Percentiles rank a stretch among this genome's conserved stretches.
Evolutionary conservation across 1,140 invertebrate genomes (phyloP).

Genomic region (Penaeus indicus): DNA sequence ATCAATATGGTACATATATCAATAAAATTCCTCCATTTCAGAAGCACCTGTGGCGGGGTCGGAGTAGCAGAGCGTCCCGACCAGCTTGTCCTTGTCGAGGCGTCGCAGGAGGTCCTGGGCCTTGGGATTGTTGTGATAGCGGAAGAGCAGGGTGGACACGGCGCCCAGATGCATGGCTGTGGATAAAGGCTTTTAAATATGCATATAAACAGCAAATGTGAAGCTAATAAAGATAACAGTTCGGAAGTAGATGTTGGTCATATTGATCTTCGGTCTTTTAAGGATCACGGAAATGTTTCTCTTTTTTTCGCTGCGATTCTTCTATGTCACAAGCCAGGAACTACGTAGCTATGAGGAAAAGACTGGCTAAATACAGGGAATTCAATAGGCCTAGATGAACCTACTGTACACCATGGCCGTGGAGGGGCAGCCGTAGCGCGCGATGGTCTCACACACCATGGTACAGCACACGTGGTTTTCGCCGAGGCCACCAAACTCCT

Average conservation of each 20-base stretch:
- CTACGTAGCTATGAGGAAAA: not conserved
- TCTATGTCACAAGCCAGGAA: too few species aligned
- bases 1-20: not conserved
- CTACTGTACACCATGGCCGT: constrained; percentile 62
- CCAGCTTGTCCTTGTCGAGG: constrained; percentile 42
- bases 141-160: constrained; percentile 24
- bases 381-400: not conserved
- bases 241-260: too few species aligned
- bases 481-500: constrained; percentile 55
- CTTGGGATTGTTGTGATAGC: constrained; percentile 12
- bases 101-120: constrained; percentile 14
- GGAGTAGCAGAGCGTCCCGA: constrained; percentile 41
- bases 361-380: not conserved
- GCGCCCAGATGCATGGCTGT: constrained; percentile 54
- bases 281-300: not conserved
- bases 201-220: not conserved
- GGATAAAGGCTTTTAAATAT: not conserved
- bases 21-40: not conserved
- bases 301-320: not conserved
- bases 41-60: constrained; percentile 50
- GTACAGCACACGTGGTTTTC: constrained; percentile 48
- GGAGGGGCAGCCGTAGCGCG: constrained; percentile 61
- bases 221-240: not conserved
- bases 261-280: not conserved
- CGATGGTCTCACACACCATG: constrained; percentile 59